A percentile compares a stretch with the other conserved stretches of the same genome.
Conservation (phyloP, 2,113 vertebrate genomes). For the Equus quagga region DNA sequence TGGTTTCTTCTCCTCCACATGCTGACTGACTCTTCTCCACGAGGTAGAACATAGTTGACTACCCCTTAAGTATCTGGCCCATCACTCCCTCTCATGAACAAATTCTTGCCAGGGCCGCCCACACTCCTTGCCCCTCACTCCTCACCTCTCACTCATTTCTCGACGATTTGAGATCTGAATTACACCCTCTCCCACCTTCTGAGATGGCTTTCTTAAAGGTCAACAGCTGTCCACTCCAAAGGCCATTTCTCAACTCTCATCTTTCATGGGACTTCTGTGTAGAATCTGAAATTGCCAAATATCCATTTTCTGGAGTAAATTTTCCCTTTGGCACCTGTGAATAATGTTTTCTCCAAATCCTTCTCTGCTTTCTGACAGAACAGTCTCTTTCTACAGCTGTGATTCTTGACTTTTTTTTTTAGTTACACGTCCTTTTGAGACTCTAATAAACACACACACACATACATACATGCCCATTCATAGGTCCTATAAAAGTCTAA, state of each 20-base stretch:
- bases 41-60: background rate
- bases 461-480: accelerated
- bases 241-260: background rate
- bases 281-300: background rate
- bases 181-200: background rate
- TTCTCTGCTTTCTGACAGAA: background rate
- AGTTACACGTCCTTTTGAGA: background rate
- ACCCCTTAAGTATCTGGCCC: background rate
- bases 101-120: background rate
- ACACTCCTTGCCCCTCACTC: too few species aligned
- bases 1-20: too few species aligned
- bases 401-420: background rate
- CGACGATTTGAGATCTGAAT: background rate
- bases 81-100: background rate
- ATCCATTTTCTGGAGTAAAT: background rate
- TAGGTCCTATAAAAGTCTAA: background rate
- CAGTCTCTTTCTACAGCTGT: background rate
- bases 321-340: background rate
- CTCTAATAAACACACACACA: background rate
- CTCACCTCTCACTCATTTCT: background rate
- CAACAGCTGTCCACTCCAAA: background rate
- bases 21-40: background rate
- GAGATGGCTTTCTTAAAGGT: background rate
- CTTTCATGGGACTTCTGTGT: background rate
- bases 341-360: background rate